These are phyloP conservation scores for Ptyas mucosa DNA, from an alignment of 2,113 vertebrate species.

Conservation along the genomic window DNA sequence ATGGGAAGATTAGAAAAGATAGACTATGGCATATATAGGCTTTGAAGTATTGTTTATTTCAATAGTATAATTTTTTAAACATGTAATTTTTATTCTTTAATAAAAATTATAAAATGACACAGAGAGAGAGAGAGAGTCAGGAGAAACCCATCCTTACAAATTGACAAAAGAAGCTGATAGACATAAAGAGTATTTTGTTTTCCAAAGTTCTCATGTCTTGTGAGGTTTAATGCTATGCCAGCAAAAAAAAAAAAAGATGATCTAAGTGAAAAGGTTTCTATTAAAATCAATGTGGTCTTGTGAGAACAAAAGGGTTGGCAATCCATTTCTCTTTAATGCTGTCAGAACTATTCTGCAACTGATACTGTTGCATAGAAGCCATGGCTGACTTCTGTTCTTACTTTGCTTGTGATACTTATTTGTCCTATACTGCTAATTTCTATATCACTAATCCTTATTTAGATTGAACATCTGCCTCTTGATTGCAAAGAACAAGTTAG, in stretches of 20 bases:
- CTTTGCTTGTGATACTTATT: not conserved
- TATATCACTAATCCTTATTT: not conserved
- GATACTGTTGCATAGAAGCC: not conserved
- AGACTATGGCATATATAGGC: not conserved
- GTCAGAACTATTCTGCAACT: not conserved
- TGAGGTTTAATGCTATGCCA: not conserved
- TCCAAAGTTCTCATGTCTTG: not conserved
- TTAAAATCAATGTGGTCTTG: not conserved
- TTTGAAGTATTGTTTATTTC: no score
- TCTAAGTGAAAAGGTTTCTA: not conserved
- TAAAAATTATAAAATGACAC: not conserved
- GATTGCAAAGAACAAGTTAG: not conserved
- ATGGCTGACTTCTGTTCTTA: not conserved
- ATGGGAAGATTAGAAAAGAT: not conserved
- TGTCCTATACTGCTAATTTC: not conserved
- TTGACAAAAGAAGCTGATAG: not conserved
- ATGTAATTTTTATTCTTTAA: not conserved
- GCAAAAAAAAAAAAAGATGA: not conserved
- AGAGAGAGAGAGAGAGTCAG: not conserved
- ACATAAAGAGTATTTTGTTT: not conserved
- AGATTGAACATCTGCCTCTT: not conserved
- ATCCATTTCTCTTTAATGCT: not conserved
- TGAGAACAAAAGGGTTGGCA: not conserved
- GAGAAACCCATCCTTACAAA: not conserved
- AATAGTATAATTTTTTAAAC: no score